Evolutionary conservation across 2,888 invertebrate genomes (phyloP).

Genomic region (Apoderus coryli): DNA sequence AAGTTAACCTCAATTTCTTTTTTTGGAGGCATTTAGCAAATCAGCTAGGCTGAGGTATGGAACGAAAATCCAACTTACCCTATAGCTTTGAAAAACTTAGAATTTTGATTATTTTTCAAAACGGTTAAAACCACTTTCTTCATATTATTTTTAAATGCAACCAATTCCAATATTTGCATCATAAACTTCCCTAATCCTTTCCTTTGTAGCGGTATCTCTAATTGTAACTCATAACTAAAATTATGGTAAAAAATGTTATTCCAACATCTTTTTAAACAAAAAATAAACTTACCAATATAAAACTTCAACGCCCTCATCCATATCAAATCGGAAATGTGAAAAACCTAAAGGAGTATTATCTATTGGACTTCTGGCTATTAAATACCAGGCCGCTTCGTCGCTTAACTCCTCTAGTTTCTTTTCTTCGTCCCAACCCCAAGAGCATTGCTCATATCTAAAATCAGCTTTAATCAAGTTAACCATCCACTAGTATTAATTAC

Average conservation of each 20-base stretch:
- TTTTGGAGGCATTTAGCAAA: no score
- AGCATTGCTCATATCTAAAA: slow-evolving; percentile 52
- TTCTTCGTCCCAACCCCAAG: slow-evolving; percentile 69
- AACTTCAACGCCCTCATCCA: slow-evolving; percentile 63
- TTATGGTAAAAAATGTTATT: no score
- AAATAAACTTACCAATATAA: slow-evolving; percentile 60
- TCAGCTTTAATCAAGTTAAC: slow-evolving; percentile 5
- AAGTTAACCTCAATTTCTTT: no score
- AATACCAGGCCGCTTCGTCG: slow-evolving; percentile 58
- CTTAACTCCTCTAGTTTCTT: slow-evolving; percentile 59
- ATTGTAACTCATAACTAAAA: slow-evolving; percentile 83
- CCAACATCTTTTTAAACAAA: no score
- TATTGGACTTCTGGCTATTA: slow-evolving; percentile 43
- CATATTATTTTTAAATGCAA: slow-evolving; percentile 62
- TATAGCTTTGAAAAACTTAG: slow-evolving; percentile 61
- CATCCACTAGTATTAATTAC: slow-evolving; percentile 1
- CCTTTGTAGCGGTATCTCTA: slow-evolving; percentile 52
- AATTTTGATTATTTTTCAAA: slow-evolving; percentile 61
- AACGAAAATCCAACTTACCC: no score
- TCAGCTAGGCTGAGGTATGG: no score
- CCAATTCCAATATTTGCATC: slow-evolving; percentile 59
- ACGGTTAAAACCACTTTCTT: slow-evolving; percentile 70
- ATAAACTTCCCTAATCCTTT: slow-evolving; percentile 75
- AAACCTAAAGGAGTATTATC: slow-evolving; percentile 48
- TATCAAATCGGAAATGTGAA: slow-evolving; percentile 71